Conservation (phyloP, 2,888 invertebrate species). For the Ophion obscuratus region DNA sequence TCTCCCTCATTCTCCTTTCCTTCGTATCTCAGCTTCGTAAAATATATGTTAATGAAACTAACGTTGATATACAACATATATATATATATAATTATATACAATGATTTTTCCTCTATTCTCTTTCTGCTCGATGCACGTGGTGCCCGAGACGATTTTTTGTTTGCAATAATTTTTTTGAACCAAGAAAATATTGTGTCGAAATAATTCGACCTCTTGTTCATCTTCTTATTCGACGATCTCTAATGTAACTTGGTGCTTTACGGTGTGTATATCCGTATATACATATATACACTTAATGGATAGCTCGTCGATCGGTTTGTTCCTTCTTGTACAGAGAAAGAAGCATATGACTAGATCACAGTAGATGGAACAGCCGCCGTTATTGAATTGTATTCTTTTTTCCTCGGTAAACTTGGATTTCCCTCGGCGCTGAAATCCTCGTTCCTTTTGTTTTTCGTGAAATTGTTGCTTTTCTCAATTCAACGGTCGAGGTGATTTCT, state of each 20-base stretch:
- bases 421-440: conserved; percentile 47
- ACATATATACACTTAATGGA: conserved; percentile 28
- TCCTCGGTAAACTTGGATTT: conserved; percentile 53
- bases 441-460: background rate
- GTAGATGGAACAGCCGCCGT: conserved; percentile 76
- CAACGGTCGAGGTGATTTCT: conserved; percentile 68
- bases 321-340: conserved; percentile 68
- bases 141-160: conserved; percentile 50
- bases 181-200: conserved; percentile 41
- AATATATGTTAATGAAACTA: conserved; percentile 67
- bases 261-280: conserved; percentile 42
- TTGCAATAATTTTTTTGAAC: conserved; percentile 46
- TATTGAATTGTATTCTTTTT: conserved; percentile 31
- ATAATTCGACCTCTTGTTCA: conserved; percentile 34
- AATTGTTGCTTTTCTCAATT: conserved; percentile 21
- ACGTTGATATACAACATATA: conserved; percentile 70
- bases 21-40: conserved; percentile 59
- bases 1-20: conserved; percentile 47
- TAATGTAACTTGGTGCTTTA: conserved; percentile 34
- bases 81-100: conserved; percentile 65
- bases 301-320: conserved; percentile 59
- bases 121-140: conserved; percentile 57
- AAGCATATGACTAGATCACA: conserved; percentile 82
- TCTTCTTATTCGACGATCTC: conserved; percentile 39
- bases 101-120: conserved; percentile 36